Evolutionary conservation across 37 sponge, comb jelly and placozoan genomes (phyloP), one percentile per base, ranked within the genome.

Genomic region (Cladorhizidae sp.): DNA sequence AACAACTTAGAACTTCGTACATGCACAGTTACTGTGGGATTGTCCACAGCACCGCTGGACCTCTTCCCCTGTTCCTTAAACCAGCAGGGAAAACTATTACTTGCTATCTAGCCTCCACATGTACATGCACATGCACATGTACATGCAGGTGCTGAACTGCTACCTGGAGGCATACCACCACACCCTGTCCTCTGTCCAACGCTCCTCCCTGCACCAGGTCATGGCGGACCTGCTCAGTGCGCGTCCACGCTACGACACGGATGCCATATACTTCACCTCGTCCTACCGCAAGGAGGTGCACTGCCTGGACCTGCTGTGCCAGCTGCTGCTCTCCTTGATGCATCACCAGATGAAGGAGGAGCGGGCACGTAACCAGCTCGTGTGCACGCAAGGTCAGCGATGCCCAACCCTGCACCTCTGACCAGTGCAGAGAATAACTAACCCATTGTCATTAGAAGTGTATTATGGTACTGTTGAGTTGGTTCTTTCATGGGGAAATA

Each of bases 131-230:
- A n/a, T n/a, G n/a, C 49, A 5, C 9, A 45, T 45, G 9, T 9
- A 45, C 9, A 9, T 38, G 18, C 41, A 93, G 93, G 52, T 89
- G 65, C 45, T 89, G n/a, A 83, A 85, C 70, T 89, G 89, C 58
- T 93, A 93, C 54, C 45, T 93, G 73, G 93, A 93, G 74, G 83
- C 73, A 22, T 93, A 89, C 64, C 86, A 89, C 37, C 78, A 79
- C 65, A 36, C 29, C 20, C 45, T 40, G 21, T 79, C 81, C 50
- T 74, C 40, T n/a, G 39, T 8, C 32, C 86, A 93, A 76, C 83
- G 59, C 37, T 1, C 35, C n/a, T 45, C 45, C 6, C 76, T 93
- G 51, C 79, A 89, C 12, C 43, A 79, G 84, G 72, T 82, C 49
- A 83, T 93, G 51, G 73, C 81, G 33, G 72, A 87, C 72, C 15